These are phyloP conservation scores for Minunthozetes semirufus DNA, from an alignment of 2,888 invertebrate genomes.

Conservation along the genomic window DNA sequence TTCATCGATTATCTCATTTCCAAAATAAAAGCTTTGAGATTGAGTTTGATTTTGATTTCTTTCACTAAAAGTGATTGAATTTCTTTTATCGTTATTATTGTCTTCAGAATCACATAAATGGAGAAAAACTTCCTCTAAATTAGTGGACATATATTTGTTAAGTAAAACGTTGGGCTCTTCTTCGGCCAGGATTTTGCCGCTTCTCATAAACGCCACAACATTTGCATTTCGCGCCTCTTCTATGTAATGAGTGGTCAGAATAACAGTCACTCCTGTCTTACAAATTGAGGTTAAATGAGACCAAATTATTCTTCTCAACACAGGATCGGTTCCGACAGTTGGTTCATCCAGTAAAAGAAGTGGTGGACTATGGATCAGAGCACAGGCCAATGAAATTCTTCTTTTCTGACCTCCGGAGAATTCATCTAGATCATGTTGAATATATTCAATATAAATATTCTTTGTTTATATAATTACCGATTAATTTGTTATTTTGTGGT, in stretches of 20 bases:
- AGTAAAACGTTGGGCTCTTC: conserved; percentile 44
- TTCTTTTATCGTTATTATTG: neutral
- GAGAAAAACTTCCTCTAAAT: conserved; percentile 20
- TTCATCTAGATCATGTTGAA: neutral
- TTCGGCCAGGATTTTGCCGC: conserved; percentile 47
- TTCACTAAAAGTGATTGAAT: no score
- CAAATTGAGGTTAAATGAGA: conserved; percentile 24
- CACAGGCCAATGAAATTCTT: conserved; percentile 75
- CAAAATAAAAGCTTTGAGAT: no score
- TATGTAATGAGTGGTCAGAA: conserved; percentile 86
- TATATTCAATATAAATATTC: no score
- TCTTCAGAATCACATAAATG: conserved; percentile 43
- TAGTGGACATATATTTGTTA: conserved; percentile 36
- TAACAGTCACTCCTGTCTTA: conserved; percentile 18
- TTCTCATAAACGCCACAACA: conserved; percentile 48
- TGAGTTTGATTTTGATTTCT: no score
- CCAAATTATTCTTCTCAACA: conserved; percentile 53
- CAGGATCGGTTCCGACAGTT: conserved; percentile 85
- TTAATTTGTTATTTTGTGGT: neutral
- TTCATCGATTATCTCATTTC: no score
- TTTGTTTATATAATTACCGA: neutral
- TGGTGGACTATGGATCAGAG: conserved; percentile 85
- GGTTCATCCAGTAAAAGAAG: conserved; percentile 85
- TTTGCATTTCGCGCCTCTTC: conserved; percentile 64
- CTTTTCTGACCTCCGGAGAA: conserved; percentile 72